Evolutionary conservation across 1,140 invertebrate genomes (phyloP), one percentile per base, ranked within the genome.

Genomic region (Drosophila prosaltans): DNA sequence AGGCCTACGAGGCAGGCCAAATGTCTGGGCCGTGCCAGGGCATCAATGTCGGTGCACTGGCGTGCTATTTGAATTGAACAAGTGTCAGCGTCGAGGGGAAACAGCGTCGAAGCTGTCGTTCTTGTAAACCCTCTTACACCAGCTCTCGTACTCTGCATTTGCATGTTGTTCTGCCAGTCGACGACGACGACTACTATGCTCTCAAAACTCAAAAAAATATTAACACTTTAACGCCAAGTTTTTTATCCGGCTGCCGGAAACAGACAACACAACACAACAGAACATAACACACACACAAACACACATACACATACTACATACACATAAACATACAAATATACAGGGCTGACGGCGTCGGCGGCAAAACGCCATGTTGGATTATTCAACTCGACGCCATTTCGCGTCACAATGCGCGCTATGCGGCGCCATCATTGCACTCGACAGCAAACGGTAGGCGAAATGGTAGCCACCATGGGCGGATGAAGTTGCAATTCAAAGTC

Each of bases 401-500:
- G 83, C 83, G 83, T 86, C 83, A 86, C 83, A 86, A 86, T 86
- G 83, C 83, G 80, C 83, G 77, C 83, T 79, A 88, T 86, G 82
- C 79, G 75, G 75, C 79, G 82, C 82, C 82, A 81, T 85, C 82
- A 86, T 83, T 86, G 84, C 84, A 80, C 80, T 81, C 83, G 83
- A 86, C 84, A 86, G 82, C 75, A 62, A 84, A 80, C 74, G 66
- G 75, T 68, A 78, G 41, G 41, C 60, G 36, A 36, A 48, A 64
- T 36, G 28, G 36, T 48, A 58, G 68, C 74, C 55, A 70, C 64
- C 70, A 62, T 70, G 71, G 76, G 76, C 83, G 84, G 83, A 86
- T 89, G 84, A 89, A 89, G 84, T 89, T 89, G 85, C 84, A 84
- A 89, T 89, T 89, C 84, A 89, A 89, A 89, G 84, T 89, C 84